Base-by-base conservation (phyloP, 2,888 invertebrate genomes). In the Chirona hameri region DNA sequence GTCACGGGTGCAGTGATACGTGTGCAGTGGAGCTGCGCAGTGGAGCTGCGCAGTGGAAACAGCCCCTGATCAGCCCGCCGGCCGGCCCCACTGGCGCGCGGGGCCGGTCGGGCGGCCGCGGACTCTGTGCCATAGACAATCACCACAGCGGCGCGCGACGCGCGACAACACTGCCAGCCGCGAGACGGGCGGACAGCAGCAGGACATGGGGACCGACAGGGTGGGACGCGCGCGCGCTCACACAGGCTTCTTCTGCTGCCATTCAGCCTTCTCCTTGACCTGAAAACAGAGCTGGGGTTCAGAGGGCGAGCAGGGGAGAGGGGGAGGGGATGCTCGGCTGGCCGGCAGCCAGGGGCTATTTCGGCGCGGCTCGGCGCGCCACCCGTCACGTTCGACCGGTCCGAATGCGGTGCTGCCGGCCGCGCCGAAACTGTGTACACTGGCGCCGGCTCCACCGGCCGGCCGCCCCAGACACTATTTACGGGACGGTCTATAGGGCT, bases 191-290 rank as follows among this genome's bases (percentile, higher is more conserved):
- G 18, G 14, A 29, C 27, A 27, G 29, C 14, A 10, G 69, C 12
- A 4, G 69, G 60, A 21, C 24, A 10, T 12, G 27, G 27, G 69
- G 14, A 29, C 69, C 5, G 27, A 27, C 14, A 10, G 24, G 14
- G 27, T 12, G 14, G 27, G 69, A 69, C 27, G 12, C 27, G 65
- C 27, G 65, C 65, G 27, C 14, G 69, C 69, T 69, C 52, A 27
- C 31, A 72, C 72, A 27, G 31, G 15, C 69, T 31, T 31, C 72
- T 72, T 31, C 31, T 31, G 72, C 72, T 31, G 72, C 31, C 72
- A 72, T 27, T 31, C 72, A 5, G 72, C 72, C 72, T 72, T 72
- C 72, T 72, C 72, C 72, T 72, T 72, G 72, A 72, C 72, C 72
- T 31, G 72, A 72, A 15, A 29, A 14, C 72, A 18, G 72, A 60